Evolutionary conservation across 2,888 invertebrate species (phyloP), one percentile per base, ranked within the genome.

Genomic region (Drosophila testacea): DNA sequence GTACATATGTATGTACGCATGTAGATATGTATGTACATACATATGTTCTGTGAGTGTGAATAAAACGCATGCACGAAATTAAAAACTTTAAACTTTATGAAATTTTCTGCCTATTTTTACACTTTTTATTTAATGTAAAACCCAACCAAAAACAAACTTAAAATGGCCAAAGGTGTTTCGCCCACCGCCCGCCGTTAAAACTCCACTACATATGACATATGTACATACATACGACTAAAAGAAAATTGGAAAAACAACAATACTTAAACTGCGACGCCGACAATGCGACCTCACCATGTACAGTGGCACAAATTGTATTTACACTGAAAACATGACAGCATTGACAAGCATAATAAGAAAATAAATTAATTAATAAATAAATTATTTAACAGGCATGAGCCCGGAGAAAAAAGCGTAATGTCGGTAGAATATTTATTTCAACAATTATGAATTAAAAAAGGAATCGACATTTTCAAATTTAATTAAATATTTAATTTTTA

Each of bases 81-180:
- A 38, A 69, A 60, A 78, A 62, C 39, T 50, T 54, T 61, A 44
- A 61, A 62, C 52, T 79, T 48, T 59, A 54, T 69, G 83, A 69
- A 86, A 76, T 69, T 80, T 69, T 77, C 52, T 50, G 63, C 57
- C 63, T 83, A 80, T 86, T 80, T 69, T 79, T 83, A 83, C 62
- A 63, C 63, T 13, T 39, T 47, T 73, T 57, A n/a, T 57, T 39
- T 30, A 16, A 13, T 34, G 27, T 56, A 44, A 50, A 74, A 51
- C n/a, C 13, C 54, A 74, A 51, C 16, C 11, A 44, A 32, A 36
- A 10, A 63, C 69, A 56, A 47, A 64, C 39, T 50, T 2, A 39
- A 13, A n/a, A 42, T 42, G 22, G 22, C 34, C 55, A 48, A 65
- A 52, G 42, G 54, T 50, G 46, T 48, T 34, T 22, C 22, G 22